These are phyloP conservation scores for Antheraea pernyi DNA, from an alignment of 1,140 invertebrate species.

Conservation along the genomic window DNA sequence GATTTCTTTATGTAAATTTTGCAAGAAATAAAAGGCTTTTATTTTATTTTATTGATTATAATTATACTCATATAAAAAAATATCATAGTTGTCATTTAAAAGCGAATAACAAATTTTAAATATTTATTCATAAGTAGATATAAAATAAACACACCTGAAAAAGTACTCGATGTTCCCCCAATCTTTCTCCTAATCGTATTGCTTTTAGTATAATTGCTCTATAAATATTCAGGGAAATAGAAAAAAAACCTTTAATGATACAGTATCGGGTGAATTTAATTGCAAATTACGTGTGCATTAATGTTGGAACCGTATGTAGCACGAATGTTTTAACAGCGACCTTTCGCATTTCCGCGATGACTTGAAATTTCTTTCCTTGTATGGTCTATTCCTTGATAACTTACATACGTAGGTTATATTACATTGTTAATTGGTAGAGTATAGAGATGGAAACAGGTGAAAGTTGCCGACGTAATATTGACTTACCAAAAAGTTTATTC, in stretches of 20 bases:
- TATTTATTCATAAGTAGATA: no score
- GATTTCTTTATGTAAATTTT: no score
- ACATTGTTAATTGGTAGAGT: no score
- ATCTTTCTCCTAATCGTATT: slow-evolving; percentile 28
- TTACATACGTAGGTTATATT: neutral
- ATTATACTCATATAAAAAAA: no score
- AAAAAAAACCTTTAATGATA: slow-evolving; percentile 57
- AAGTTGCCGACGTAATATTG: no score
- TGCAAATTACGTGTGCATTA: slow-evolving; percentile 63
- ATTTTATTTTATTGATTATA: no score
- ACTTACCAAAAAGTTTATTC: no score
- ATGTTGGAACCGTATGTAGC: slow-evolving; percentile 28
- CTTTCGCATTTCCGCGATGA: slow-evolving; percentile 21
- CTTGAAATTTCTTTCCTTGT: slow-evolving; percentile 11
- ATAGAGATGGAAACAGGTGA: no score
- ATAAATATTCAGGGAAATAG: slow-evolving; percentile 69
- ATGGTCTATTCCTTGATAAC: neutral
- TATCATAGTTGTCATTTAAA: no score
- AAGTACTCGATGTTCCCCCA: slow-evolving; percentile 12
- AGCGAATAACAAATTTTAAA: no score
- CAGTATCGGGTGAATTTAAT: slow-evolving; percentile 59
- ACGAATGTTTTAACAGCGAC: slow-evolving; percentile 28
- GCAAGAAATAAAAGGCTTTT: no score
- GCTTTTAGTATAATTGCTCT: slow-evolving; percentile 73
- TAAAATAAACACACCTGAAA: neutral